These are phyloP conservation scores for Rhynchomys soricoides DNA, from an alignment of 2,113 vertebrate genomes.

Conservation along the genomic window DNA sequence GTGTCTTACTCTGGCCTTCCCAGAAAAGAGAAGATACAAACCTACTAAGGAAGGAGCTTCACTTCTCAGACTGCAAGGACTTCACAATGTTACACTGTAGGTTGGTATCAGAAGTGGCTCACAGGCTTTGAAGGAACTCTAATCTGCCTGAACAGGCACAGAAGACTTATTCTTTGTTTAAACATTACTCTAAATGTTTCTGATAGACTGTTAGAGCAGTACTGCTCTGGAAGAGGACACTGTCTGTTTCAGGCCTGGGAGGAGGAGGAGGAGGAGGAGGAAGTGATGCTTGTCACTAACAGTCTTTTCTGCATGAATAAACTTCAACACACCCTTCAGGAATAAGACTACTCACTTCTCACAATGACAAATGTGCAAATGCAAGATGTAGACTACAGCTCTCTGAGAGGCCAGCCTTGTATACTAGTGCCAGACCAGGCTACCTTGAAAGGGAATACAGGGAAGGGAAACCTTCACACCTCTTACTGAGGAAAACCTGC, in stretches of 20 bases:
- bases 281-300: slow-evolving; percentile 61
- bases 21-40: neutral
- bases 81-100: neutral
- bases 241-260: slow-evolving; percentile 30
- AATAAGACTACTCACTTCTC: slow-evolving; percentile 42
- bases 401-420: neutral
- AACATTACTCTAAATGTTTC: slow-evolving; percentile 27
- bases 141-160: neutral
- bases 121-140: neutral
- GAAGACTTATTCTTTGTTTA: neutral
- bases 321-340: slow-evolving; percentile 52
- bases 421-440: neutral
- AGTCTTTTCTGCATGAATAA: slow-evolving; percentile 65
- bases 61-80: slow-evolving; percentile 2
- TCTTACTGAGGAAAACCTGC: neutral
- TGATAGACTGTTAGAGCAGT: neutral
- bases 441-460: neutral
- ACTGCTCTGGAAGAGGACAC: neutral
- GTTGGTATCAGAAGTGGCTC: neutral
- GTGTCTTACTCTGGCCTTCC: neutral
- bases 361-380: slow-evolving; percentile 6
- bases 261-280: slow-evolving; percentile 28
- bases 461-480: neutral
- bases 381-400: neutral
- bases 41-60: neutral